Conservation (phyloP, 2,888 invertebrate genomes). For the Smittia aterrima region DNA sequence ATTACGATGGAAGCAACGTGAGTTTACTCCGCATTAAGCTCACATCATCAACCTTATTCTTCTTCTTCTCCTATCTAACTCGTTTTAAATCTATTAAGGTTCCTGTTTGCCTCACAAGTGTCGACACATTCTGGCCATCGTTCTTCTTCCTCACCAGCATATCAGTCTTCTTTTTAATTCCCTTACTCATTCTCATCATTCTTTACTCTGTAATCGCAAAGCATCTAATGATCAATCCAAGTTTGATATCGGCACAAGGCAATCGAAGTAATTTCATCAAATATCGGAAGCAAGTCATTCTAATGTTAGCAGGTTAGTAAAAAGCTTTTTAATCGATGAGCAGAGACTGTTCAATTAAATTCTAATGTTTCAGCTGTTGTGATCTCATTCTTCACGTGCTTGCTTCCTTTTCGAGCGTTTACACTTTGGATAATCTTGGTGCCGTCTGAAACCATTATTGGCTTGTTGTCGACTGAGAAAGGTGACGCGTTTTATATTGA, state of each 20-base stretch:
- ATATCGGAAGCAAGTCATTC: slow-evolving; percentile 77
- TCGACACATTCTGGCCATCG: slow-evolving; percentile 73
- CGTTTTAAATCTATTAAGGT: slow-evolving; percentile 50
- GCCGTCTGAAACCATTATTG: slow-evolving; percentile 64
- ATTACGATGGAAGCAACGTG: slow-evolving; percentile 64
- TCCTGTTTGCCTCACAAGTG: slow-evolving; percentile 78
- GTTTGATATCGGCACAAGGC: slow-evolving; percentile 62
- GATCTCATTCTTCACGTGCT: slow-evolving; percentile 83
- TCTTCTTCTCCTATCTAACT: neutral
- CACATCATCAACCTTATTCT: neutral
- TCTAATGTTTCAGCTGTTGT: too few relatives aligned
- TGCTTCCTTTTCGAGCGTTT: slow-evolving; percentile 84
- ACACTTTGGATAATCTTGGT: slow-evolving; percentile 83
- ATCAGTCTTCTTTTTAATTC: slow-evolving; percentile 79
- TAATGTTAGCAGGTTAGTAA: slow-evolving; percentile 91
- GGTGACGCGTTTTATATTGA: neutral
- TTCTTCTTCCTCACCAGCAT: slow-evolving; percentile 78
- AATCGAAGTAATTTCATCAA: slow-evolving; percentile 61
- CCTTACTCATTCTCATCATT: slow-evolving; percentile 74
- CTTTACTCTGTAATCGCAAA: slow-evolving; percentile 83
- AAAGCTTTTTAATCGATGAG: too few relatives aligned
- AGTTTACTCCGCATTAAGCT: neutral
- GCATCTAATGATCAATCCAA: slow-evolving; percentile 78
- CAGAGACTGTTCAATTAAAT: too few relatives aligned
- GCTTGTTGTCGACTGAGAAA: neutral